These are phyloP conservation scores for Muscicapa comitata DNA, from an alignment of 2,797 vertebrate species.

Conservation along the genomic window DNA sequence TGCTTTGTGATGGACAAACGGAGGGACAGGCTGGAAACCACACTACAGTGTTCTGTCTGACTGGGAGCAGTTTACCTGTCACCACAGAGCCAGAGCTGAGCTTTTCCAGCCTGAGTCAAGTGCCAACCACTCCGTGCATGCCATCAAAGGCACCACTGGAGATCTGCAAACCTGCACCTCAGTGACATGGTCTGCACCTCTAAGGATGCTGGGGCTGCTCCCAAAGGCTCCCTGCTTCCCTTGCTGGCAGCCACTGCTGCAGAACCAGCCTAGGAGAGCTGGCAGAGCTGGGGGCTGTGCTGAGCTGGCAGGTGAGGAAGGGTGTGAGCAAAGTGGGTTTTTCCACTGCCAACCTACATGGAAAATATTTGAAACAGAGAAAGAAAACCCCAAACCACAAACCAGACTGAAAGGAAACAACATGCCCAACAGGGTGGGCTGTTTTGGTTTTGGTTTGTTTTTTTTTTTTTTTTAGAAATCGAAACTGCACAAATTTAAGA, in stretches of 20 bases:
- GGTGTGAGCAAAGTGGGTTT: background rate
- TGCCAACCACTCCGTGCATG: rapidly evolving
- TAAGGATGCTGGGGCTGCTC: background rate
- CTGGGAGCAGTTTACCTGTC: background rate
- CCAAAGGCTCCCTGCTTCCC: background rate
- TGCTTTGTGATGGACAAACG: background rate
- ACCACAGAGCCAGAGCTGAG: background rate
- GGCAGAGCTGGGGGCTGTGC: background rate
- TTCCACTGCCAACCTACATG: background rate
- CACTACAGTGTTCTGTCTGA: background rate
- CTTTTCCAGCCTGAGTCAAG: background rate
- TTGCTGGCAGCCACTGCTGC: background rate
- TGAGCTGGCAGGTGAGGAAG: background rate
- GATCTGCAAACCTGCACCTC: background rate
- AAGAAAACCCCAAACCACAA: background rate
- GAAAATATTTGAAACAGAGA: constrained; percentile 9
- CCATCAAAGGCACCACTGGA: background rate
- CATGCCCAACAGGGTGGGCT: background rate
- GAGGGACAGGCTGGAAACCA: background rate
- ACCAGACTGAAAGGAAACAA: constrained; percentile 11
- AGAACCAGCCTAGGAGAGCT: background rate
- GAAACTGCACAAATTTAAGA: background rate
- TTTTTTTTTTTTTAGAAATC: background rate
- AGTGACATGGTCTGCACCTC: background rate
- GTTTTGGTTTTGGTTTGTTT: background rate